These are phyloP conservation scores for Drosophila emarginata DNA, from an alignment of 2,888 invertebrate genomes.

Conservation along the genomic window DNA sequence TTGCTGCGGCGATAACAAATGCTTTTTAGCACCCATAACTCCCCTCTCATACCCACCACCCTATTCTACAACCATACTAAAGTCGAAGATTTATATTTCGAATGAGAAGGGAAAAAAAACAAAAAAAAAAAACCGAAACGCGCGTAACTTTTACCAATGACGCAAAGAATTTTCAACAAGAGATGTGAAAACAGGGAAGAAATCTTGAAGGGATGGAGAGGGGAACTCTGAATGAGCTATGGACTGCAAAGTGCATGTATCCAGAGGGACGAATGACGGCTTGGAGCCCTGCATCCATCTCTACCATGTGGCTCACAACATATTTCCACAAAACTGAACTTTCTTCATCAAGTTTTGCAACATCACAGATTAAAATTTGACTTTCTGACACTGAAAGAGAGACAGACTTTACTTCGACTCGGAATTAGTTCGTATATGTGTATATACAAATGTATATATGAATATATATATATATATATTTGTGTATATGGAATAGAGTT, in stretches of 20 bases:
- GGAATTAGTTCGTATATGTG: conserved; percentile 30
- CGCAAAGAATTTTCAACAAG: conserved; percentile 47
- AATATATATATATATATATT: conserved; percentile 16
- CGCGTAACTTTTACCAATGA: conserved; percentile 69
- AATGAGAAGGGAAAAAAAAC: background rate
- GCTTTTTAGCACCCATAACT: conserved; percentile 62
- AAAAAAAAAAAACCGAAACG: conserved; percentile 21
- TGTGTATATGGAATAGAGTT: background rate
- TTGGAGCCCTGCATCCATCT: conserved; percentile 40
- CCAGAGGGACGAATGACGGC: conserved; percentile 1
- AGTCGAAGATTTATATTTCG: conserved; percentile 66
- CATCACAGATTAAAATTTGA: conserved; percentile 77
- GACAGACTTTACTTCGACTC: conserved; percentile 45
- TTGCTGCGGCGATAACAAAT: conserved; percentile 78
- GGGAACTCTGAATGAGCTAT: conserved; percentile 47
- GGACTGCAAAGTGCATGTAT: conserved; percentile 53
- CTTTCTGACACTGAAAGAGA: conserved; percentile 65
- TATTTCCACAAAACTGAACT: conserved; percentile 51
- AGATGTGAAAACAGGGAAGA: conserved; percentile 22
- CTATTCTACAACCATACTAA: conserved; percentile 42
- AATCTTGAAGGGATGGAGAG: conserved; percentile 1
- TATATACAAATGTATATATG: conserved; percentile 22
- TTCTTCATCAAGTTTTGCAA: conserved; percentile 74
- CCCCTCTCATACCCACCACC: conserved; percentile 1
- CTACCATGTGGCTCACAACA: conserved; percentile 59